Conservation (phyloP, 2,888 invertebrate genomes). For the Alcis repandata region DNA sequence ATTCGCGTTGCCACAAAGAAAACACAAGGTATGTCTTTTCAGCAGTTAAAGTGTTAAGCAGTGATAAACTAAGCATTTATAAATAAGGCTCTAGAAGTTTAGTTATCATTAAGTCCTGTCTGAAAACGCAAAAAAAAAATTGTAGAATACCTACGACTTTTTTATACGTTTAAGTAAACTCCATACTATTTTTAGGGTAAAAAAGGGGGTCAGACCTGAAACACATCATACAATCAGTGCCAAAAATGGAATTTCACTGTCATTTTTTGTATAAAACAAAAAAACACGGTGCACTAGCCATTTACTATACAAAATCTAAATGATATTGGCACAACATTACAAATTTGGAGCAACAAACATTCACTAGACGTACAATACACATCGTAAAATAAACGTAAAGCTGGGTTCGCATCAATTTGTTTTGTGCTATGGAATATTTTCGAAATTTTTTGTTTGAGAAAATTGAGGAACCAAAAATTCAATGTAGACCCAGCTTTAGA, state of each 20-base stretch:
- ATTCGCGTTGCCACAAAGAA: no score
- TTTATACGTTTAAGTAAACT: no score
- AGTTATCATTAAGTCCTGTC: no score
- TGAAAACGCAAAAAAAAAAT: no score
- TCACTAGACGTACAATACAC: conserved; percentile 34
- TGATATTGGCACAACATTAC: conserved; percentile 66
- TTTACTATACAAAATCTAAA: conserved; percentile 42
- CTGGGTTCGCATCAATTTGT: not conserved
- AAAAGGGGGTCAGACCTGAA: not conserved
- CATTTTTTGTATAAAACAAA: not conserved
- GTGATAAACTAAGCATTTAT: no score
- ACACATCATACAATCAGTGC: not conserved
- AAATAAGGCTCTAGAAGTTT: no score
- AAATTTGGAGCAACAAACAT: conserved; percentile 55
- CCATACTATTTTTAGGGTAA: no score
- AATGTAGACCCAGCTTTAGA: conserved; percentile 4
- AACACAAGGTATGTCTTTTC: no score
- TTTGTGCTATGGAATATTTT: no score
- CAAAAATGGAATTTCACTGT: not conserved
- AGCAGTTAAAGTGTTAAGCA: no score
- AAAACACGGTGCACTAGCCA: conserved; percentile 16
- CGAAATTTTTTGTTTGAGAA: not conserved
- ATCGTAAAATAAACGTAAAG: conserved; percentile 1
- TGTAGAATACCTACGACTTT: no score
- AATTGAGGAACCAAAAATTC: no score